These are phyloP conservation scores for Pollicipes pollicipes DNA, from an alignment of 1,140 invertebrate genomes.

Conservation along the genomic window DNA sequence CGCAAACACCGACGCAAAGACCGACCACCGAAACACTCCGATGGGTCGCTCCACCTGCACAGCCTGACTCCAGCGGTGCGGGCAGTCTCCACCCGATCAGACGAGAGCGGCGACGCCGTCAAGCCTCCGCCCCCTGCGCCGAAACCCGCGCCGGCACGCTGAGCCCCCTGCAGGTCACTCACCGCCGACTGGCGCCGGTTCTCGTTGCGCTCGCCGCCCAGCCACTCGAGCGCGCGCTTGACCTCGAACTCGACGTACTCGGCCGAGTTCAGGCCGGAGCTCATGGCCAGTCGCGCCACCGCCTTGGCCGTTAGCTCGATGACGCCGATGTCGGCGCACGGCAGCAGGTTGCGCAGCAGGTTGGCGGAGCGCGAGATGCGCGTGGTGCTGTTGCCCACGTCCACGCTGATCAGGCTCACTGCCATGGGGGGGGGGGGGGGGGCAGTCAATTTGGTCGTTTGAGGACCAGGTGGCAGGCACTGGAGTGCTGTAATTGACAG, in stretches of 20 bases:
- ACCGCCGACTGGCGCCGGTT: conserved; percentile 74
- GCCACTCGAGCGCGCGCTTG: conserved; percentile 82
- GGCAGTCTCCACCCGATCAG: too few relatives aligned
- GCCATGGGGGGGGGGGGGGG: conserved; percentile 12
- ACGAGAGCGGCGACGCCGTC: too few relatives aligned
- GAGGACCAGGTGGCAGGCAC: background rate
- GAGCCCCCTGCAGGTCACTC: too few relatives aligned
- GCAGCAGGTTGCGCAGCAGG: conserved; percentile 55
- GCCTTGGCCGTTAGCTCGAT: conserved; percentile 94
- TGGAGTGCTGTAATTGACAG: background rate
- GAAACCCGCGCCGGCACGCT: too few relatives aligned
- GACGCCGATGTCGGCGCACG: conserved; percentile 72
- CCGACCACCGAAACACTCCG: too few relatives aligned
- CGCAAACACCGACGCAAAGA: too few relatives aligned
- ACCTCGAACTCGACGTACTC: conserved; percentile 95
- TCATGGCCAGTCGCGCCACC: conserved; percentile 71
- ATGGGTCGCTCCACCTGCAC: too few relatives aligned
- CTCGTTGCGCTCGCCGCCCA: conserved; percentile 72
- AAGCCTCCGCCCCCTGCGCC: too few relatives aligned
- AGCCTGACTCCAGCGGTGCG: too few relatives aligned
- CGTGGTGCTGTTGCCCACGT: conserved; percentile 77
- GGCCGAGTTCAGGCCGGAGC: conserved; percentile 79
- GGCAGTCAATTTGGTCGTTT: too few relatives aligned
- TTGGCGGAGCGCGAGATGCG: conserved; percentile 81
- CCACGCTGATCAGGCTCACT: conserved; percentile 80